Evolutionary conservation across 2,113 vertebrate genomes (phyloP).

Genomic region (Telmatochromis sp.): DNA sequence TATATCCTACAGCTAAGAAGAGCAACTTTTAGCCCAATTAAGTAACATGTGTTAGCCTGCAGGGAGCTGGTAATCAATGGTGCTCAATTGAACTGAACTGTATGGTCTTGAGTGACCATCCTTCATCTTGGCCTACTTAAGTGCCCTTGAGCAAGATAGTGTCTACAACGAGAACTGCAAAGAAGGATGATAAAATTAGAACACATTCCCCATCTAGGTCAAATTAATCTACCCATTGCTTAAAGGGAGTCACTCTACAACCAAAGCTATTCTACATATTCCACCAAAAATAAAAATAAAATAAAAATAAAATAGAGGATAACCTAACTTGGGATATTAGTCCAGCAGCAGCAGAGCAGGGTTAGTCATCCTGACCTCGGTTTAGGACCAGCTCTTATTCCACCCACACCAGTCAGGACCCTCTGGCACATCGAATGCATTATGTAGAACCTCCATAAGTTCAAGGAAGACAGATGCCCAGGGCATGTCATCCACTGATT

Average conservation of each 20-base stretch:
- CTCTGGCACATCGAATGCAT: neutral
- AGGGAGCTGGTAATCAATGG: conserved; percentile 48
- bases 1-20: conserved; percentile 3
- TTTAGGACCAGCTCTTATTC: neutral
- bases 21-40: conserved; percentile 53
- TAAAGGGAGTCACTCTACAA: neutral
- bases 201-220: neutral
- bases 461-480: neutral
- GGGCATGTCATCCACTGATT: neutral
- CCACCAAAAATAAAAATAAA: neutral
- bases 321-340: neutral
- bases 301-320: neutral
- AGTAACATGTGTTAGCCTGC: conserved; percentile 48
- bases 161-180: neutral
- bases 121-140: neutral
- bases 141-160: neutral
- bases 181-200: neutral
- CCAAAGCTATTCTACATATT: neutral
- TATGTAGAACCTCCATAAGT: conserved; percentile 6
- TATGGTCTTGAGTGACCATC: neutral
- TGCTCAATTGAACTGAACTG: neutral
- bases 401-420: neutral
- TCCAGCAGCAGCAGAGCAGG: neutral
- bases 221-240: neutral
- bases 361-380: neutral